phyloP scores from a whole-genome alignment of 2,888 invertebrate species.

The Limnephilus marmoratus region DNA sequence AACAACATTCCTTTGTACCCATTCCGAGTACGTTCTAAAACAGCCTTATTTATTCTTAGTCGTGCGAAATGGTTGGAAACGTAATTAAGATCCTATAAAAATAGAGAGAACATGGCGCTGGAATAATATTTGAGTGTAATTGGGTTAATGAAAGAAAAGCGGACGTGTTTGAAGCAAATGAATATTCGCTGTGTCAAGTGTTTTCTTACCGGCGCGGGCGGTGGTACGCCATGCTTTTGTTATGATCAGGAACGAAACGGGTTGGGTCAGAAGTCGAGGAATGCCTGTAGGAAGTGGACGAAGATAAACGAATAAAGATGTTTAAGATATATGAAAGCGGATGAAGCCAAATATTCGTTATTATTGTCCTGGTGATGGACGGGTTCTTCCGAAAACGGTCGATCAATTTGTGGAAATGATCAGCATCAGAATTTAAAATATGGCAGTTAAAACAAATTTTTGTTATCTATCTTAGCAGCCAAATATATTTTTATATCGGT shows the following conservation, averaged over 20 bases:
- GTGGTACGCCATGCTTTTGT: background rate
- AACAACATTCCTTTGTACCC: conserved; percentile 14
- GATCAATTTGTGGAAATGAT: too few species aligned
- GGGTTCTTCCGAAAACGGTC: too few species aligned
- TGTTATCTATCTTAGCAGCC: too few species aligned
- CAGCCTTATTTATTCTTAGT: conserved; percentile 1
- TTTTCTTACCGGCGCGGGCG: background rate
- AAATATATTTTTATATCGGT: too few species aligned
- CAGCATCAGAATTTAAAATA: too few species aligned
- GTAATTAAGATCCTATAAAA: conserved; percentile 38
- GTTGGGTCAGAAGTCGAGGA: background rate
- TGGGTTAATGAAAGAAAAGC: background rate
- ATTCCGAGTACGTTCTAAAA: conserved; percentile 17
- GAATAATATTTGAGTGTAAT: conserved; percentile 18
- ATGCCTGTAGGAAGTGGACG: background rate
- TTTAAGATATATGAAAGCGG: too few species aligned
- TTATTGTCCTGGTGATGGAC: too few species aligned
- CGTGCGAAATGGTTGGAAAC: background rate
- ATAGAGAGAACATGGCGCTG: conserved; percentile 16
- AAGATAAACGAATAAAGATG: too few species aligned
- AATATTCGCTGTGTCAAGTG: background rate
- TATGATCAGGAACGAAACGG: background rate
- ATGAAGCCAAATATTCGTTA: too few species aligned
- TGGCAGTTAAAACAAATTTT: too few species aligned
- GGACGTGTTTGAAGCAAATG: background rate